Evolutionary conservation across 2,797 vertebrate genomes (phyloP).

Genomic region (Cynodonichthys magdalenae): DNA sequence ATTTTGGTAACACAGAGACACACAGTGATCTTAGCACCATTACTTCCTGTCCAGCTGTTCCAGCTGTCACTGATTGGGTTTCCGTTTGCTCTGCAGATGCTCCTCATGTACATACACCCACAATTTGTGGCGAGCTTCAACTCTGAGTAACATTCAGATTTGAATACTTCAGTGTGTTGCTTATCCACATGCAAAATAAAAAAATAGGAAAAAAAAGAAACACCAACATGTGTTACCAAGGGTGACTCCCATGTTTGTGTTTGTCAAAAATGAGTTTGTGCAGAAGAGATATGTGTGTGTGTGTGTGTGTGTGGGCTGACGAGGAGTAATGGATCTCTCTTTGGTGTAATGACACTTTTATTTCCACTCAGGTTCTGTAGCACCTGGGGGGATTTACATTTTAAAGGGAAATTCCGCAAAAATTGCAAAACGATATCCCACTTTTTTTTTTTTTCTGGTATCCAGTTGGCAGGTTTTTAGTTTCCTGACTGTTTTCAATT

Average conservation of each 20-base stretch:
- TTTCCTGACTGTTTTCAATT: not conserved
- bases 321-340: slow-evolving; percentile 38
- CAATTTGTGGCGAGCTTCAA: slow-evolving; percentile 18
- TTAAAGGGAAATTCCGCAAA: slow-evolving; percentile 38
- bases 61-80: slow-evolving; percentile 84
- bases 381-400: slow-evolving; percentile 42
- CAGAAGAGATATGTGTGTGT: slow-evolving; percentile 19
- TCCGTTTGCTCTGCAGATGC: slow-evolving; percentile 61
- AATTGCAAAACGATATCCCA: not conserved
- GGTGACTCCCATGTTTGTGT: slow-evolving; percentile 2
- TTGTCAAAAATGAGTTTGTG: slow-evolving; percentile 5
- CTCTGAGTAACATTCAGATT: slow-evolving; percentile 42
- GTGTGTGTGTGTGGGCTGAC: slow-evolving; percentile 10
- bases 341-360: slow-evolving; percentile 52
- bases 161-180: slow-evolving; percentile 22
- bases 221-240: slow-evolving; percentile 14
- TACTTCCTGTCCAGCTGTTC: slow-evolving; percentile 92
- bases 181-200: not conserved
- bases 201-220: slow-evolving; percentile 2
- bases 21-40: slow-evolving; percentile 57
- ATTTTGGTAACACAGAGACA: slow-evolving; percentile 45
- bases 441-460: not conserved
- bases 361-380: slow-evolving; percentile 43
- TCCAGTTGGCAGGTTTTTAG: slow-evolving; percentile 2
- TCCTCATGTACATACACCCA: slow-evolving; percentile 16